Evolutionary conservation across 2,113 vertebrate genomes (phyloP), one percentile per base, ranked within the genome.

Genomic region (Campylorhamphus procurvoides): DNA sequence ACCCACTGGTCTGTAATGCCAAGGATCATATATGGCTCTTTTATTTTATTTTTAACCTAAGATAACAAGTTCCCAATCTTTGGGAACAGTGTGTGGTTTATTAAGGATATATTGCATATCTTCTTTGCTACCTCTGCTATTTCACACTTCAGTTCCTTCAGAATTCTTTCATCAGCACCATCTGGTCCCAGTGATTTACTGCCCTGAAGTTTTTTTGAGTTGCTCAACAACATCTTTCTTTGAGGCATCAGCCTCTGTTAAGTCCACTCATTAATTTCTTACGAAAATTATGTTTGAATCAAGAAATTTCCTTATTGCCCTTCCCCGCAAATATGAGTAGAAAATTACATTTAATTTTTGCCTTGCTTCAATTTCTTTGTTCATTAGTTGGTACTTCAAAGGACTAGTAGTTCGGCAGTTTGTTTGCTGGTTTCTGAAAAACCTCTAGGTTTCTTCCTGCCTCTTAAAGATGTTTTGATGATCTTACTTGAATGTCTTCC

Each of bases 151-250:
- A 95, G 35, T 96, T 97, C 73, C 59, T 97, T 97, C 87, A 95
- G 86, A 96, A 97, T 90, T 96, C 67, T 96, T 97, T 68, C 62
- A 94, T 97, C 94, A 96, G 88, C 91, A 97, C 95, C 98, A 98
- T 97, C 97, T 97, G 95, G 91, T 97, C 75, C 42, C 63, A 67
- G 90, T 95, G 97, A 98, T 98, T 97, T 97, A 97, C 88, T 94
- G 86, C 37, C 63, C 91, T 90, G 81, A 50, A 96, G 62, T 80
- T 96, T 89, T 89, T 94, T 59, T 77, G 58, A 62, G 46, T 90
- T 95, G n/a, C 50, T 96, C 75, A 89, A 17, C 92, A 97, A 81
- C 44, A 93, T 89, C 79, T 74, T 97, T 69, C 88, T 96, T 93
- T 71, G 78, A 88, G 10, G 40, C 7, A 94, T 94, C 84, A 97